Base-by-base conservation (phyloP, 1,140 invertebrate genomes). In the Coenobita brevimanus region DNA sequence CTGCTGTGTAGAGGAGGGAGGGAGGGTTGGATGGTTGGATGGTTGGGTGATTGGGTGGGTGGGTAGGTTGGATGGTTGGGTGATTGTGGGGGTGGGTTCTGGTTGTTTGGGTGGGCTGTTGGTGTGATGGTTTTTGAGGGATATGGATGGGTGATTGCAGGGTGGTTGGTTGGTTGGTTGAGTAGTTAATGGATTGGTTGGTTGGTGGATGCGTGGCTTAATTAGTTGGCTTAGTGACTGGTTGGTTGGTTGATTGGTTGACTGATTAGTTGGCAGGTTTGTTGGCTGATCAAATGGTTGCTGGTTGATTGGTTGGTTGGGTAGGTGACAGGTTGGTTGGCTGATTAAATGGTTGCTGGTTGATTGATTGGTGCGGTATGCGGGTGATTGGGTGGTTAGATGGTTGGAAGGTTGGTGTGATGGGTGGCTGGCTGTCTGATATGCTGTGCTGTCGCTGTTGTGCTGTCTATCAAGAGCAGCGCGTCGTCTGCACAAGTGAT, bases 401-500 rank as follows among this genome's bases (percentile, higher is more conserved):
- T 50, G 17, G 46, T 6, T 50, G 46, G 46, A 17, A 17, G 46
- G 46, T 6, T 6, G 41, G 73, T 21, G 62, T 57, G 43, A 24
- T 50, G 46, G 36, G 30, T 50, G 46, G 43, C 62, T 17, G 27
- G 71, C 33, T 38, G 78, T 71, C 43, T 50, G n/a, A n/a, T n/a
- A n/a, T n/a, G n/a, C n/a, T n/a, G 24, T 60, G 27, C 73, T 62
- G 62, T 73, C 69, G 43, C 67, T 54, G 82, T 73, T 78, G 50
- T 62, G 46, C 46, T 80, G 84, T 87, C 84, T 60, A 87, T 87
- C 84, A 87, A 43, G 36, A 43, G 62, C 73, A 43, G 43, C 84
- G 84, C 38, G 62, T 69, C 76, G 60, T 87, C 76, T 73, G 64
- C 76, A 81, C 85, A 87, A 87, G 75, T 81, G 85, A 81, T 87